A percentile compares a stretch with the other conserved stretches of the same genome.
phyloP scores from a whole-genome alignment of 2,113 vertebrate species.

The Salvelinus sp. region DNA sequence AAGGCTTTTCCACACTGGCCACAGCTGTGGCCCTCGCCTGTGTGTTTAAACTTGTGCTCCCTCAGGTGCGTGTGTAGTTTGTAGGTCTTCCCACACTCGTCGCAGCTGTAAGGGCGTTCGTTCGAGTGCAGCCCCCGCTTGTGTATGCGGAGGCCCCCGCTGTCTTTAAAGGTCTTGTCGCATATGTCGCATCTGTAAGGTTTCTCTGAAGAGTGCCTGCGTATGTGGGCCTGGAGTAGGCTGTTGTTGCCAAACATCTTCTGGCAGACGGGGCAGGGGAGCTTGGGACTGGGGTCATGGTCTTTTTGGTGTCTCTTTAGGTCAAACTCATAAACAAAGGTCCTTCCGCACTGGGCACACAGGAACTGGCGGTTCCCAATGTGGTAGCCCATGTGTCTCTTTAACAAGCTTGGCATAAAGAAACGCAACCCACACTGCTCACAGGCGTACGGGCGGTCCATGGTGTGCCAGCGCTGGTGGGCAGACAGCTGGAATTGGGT shows the following conservation, averaged over 20 bases:
- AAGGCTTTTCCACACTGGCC: slow-evolving; percentile 67
- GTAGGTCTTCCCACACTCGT: slow-evolving; percentile 70
- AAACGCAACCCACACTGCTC: slow-evolving; percentile 69
- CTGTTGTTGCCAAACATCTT: slow-evolving; percentile 72
- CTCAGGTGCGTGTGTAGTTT: slow-evolving; percentile 70
- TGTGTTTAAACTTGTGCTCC: slow-evolving; percentile 68
- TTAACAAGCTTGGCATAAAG: slow-evolving; percentile 68
- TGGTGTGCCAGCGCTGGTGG: slow-evolving; percentile 72
- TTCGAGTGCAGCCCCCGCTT: slow-evolving; percentile 65
- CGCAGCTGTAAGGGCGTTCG: slow-evolving; percentile 68
- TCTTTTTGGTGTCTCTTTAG: slow-evolving; percentile 72
- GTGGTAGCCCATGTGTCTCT: slow-evolving; percentile 74
- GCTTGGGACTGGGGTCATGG: slow-evolving; percentile 67
- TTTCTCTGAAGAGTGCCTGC: slow-evolving; percentile 69
- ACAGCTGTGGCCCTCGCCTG: slow-evolving; percentile 65
- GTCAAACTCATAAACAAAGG: slow-evolving; percentile 70
- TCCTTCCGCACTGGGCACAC: slow-evolving; percentile 72
- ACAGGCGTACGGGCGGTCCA: slow-evolving; percentile 71
- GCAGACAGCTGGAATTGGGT: slow-evolving; percentile 66
- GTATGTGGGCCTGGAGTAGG: slow-evolving; percentile 66
- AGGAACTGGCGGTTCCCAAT: slow-evolving; percentile 70
- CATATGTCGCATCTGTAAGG: slow-evolving; percentile 68
- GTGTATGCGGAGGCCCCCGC: slow-evolving; percentile 69
- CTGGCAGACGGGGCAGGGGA: slow-evolving; percentile 67
- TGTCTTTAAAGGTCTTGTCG: slow-evolving; percentile 68